These are phyloP conservation scores for Malacosoma neustria DNA, from an alignment of 2,888 invertebrate species.

Conservation along the genomic window DNA sequence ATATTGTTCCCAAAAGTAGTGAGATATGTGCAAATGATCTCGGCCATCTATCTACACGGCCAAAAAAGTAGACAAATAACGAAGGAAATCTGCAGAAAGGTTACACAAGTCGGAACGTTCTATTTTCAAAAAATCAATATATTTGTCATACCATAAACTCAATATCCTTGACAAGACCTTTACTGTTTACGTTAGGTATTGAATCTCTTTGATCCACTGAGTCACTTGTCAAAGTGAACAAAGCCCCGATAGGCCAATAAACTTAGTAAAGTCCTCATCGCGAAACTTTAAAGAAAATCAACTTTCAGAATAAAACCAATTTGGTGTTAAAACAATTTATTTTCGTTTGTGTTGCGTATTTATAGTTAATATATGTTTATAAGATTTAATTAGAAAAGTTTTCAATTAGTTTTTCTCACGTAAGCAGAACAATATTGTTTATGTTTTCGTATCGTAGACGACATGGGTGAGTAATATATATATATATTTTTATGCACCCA, in stretches of 20 bases:
- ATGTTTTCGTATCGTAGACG: too few species aligned
- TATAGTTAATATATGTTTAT: constrained; percentile 11
- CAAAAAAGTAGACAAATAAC: too few species aligned
- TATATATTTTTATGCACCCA: too few species aligned
- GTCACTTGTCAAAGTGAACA: background rate
- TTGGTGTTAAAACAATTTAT: constrained; percentile 18
- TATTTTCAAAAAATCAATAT: too few species aligned
- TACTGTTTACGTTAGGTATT: background rate
- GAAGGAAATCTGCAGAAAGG: too few species aligned
- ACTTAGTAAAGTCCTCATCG: constrained; percentile 2
- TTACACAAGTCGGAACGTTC: too few species aligned
- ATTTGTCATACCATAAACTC: background rate
- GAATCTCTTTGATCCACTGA: constrained; percentile 1
- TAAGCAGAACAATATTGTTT: too few species aligned
- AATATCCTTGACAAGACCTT: background rate
- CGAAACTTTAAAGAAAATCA: constrained; percentile 13
- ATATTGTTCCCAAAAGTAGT: too few species aligned
- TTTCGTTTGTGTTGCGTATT: constrained; percentile 5
- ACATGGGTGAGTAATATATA: too few species aligned
- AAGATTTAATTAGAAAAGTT: constrained; percentile 9
- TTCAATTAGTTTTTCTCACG: background rate
- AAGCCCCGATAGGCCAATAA: background rate
- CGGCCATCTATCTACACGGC: too few species aligned
- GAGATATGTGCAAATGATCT: too few species aligned
- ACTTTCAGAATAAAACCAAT: constrained; percentile 18